These are phyloP conservation scores for Melanerpes formicivorus DNA, from an alignment of 2,113 vertebrate genomes.

Conservation along the genomic window DNA sequence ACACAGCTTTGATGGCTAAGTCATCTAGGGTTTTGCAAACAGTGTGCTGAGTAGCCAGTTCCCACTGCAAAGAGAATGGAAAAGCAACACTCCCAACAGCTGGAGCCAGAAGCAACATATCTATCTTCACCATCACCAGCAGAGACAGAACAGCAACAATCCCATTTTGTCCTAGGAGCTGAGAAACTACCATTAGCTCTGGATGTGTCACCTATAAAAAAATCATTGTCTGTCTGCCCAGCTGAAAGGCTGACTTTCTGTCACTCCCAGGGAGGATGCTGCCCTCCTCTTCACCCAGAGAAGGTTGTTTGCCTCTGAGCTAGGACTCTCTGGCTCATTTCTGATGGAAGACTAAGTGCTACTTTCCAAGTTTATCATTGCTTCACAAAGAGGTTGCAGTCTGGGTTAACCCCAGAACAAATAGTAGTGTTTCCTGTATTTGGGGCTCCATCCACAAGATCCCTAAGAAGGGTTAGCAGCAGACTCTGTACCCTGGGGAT, in stretches of 20 bases:
- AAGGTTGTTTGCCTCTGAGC: not conserved
- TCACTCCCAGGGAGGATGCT: not conserved
- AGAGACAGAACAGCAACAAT: not conserved
- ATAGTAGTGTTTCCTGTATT: not conserved
- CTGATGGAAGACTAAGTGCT: not conserved
- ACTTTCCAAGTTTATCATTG: rapidly evolving
- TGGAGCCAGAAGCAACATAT: not conserved
- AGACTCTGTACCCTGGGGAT: rapidly evolving
- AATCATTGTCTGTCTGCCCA: not conserved
- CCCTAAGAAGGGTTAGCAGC: rapidly evolving
- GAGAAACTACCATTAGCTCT: not conserved
- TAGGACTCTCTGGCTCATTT: not conserved
- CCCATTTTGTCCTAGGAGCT: rapidly evolving
- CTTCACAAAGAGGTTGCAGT: rapidly evolving
- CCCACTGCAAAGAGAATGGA: not conserved
- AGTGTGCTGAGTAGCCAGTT: not conserved
- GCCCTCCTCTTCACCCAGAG: not conserved
- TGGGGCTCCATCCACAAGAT: not conserved
- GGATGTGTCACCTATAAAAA: conserved; percentile 23
- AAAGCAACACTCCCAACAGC: not conserved
- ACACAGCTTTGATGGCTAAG: not conserved
- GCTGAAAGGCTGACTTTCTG: not conserved
- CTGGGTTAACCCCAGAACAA: not conserved
- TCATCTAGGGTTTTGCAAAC: not conserved
- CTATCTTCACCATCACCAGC: not conserved